These are phyloP conservation scores for Drosophila mulleri DNA, from an alignment of 2,888 invertebrate species.

Conservation along the genomic window DNA sequence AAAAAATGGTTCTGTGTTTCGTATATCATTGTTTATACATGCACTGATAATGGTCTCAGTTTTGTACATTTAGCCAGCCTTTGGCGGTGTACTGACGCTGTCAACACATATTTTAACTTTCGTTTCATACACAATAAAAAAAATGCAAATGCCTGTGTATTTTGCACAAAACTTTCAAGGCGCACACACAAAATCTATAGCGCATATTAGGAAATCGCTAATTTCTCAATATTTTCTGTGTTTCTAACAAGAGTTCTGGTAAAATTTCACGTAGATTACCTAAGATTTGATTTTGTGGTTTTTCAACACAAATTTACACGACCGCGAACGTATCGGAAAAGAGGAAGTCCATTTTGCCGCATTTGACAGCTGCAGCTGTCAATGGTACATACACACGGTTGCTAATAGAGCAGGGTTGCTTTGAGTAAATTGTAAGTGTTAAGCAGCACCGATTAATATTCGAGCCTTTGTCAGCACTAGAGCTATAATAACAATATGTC, in stretches of 20 bases:
- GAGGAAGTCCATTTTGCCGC: conserved; percentile 83
- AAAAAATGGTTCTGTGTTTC: conserved; percentile 25
- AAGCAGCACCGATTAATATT: not conserved
- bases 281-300: conserved; percentile 84
- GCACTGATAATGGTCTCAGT: conserved; percentile 28
- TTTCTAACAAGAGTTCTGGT: conserved; percentile 47
- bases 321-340: conserved; percentile 85
- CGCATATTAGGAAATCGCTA: conserved; percentile 13
- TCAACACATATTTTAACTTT: conserved; percentile 36
- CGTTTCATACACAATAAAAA: conserved; percentile 66
- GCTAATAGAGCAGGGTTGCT: conserved; percentile 40
- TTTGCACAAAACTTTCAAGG: conserved; percentile 56
- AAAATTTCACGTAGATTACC: conserved; percentile 83
- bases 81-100: conserved; percentile 22
- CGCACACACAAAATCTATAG: conserved; percentile 50
- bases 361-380: conserved; percentile 78
- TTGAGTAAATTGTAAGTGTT: not conserved
- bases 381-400: conserved; percentile 48
- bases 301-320: conserved; percentile 84
- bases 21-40: conserved; percentile 35
- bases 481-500: conserved; percentile 55
- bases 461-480: conserved; percentile 23
- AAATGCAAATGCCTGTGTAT: conserved; percentile 31
- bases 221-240: conserved; percentile 28
- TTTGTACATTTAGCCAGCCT: conserved; percentile 9